Evolutionary conservation across 2,113 vertebrate species (phyloP).

Genomic region (Sander vitreus): DNA sequence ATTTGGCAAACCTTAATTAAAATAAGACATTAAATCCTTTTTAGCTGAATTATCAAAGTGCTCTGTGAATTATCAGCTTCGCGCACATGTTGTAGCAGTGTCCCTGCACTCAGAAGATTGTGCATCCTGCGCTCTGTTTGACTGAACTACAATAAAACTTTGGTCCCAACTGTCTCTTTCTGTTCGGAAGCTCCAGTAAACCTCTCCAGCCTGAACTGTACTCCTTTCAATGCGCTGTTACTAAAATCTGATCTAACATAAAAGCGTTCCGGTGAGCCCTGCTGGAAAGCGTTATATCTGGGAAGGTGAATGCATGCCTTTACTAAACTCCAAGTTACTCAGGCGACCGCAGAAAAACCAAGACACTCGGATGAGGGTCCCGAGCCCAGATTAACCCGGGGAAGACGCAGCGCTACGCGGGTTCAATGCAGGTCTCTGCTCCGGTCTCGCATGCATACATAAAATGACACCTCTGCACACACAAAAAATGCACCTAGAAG

Average conservation of each 20-base stretch:
- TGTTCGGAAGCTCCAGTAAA: neutral
- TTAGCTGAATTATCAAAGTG: neutral
- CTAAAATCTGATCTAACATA: conserved; percentile 25
- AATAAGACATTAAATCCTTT: neutral
- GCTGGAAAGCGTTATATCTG: neutral
- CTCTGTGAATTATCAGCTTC: neutral
- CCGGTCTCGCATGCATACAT: neutral
- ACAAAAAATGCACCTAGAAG: neutral
- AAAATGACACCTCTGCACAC: neutral
- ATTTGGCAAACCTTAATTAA: neutral
- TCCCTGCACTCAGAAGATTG: neutral
- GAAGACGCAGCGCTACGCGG: neutral
- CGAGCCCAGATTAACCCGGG: neutral
- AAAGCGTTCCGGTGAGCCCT: conserved; percentile 22
- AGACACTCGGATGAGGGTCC: neutral
- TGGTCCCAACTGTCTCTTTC: neutral
- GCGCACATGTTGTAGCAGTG: neutral
- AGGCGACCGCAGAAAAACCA: neutral
- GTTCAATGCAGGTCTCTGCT: neutral
- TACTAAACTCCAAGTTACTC: neutral
- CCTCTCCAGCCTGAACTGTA: neutral
- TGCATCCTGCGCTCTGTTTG: neutral
- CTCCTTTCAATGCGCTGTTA: neutral
- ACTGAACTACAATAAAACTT: conserved; percentile 39
- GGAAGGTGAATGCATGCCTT: neutral